Base-by-base conservation (phyloP, 2,797 vertebrate species). In the Carcharodon carcharias region DNA sequence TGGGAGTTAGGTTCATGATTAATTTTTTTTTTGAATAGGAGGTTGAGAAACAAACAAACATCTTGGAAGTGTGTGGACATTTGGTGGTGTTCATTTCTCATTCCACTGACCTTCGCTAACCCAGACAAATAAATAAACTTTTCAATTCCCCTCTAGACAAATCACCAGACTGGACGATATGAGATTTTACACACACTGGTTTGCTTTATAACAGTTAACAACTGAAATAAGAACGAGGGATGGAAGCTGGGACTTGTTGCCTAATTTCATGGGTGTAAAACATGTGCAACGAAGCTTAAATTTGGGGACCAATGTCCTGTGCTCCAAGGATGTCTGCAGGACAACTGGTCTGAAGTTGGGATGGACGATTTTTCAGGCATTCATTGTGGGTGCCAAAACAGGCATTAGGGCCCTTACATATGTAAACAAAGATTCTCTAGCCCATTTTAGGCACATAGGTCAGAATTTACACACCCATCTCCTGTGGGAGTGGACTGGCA, bases 51-150 rank as follows among this genome's bases (percentile, higher is more conserved):
- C n/a, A 67, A 93, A 93, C 63, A 93, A 67, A 67, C 91, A 8
- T 11, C 4, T 93, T 67, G 91, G n/a, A 45, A 67, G 21, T 45
- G 21, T 67, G 8, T 12, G 21, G 63, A 9, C 9, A 63, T 93
- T 65, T 9, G 8, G n/a, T 67, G 91, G n/a, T 63, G 40, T 67
- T 93, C 35, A 45, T 67, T 67, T 93, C 21, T 93, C 91, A 93
- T 23, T n/a, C 61, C n/a, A 12, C 1, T 67, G 91, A 45, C n/a
- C 91, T 40, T 40, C 23, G 2, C n/a, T 93, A n/a, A 65, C 91
- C 91, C 91, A 93, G 91, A 93, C 91, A 93, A 93, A 61, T 67
- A 93, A 93, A 93, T 93, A 93, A 93, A 67, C 91, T 21, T 54
- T 45, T 12, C 91, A 93, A 93, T 67, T 93, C 91, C n/a, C n/a